These are phyloP conservation scores for Patella vulgata DNA, from an alignment of 1,140 invertebrate genomes.

Conservation along the genomic window DNA sequence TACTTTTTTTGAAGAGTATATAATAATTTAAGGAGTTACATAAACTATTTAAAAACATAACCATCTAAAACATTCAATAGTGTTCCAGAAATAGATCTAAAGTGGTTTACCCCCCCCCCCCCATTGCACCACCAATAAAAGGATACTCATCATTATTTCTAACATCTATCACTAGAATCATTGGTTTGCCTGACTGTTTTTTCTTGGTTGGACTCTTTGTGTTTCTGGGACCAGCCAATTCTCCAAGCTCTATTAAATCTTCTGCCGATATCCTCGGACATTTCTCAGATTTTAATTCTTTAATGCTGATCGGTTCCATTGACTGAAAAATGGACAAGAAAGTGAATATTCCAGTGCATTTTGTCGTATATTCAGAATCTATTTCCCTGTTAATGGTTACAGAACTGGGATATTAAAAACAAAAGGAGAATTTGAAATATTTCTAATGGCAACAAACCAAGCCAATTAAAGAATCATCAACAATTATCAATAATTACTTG, in stretches of 20 bases:
- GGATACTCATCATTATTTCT: conserved; percentile 77
- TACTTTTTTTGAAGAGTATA: too few species aligned
- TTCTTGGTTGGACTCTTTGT: conserved; percentile 59
- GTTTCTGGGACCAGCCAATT: conserved; percentile 53
- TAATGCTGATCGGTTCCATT: conserved; percentile 75
- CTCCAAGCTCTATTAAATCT: conserved; percentile 80
- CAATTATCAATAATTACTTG: too few species aligned
- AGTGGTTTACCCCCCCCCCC: too few species aligned
- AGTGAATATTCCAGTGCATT: not conserved
- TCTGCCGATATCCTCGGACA: conserved; percentile 85
- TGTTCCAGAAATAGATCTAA: too few species aligned
- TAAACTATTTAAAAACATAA: too few species aligned
- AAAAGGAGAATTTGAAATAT: not conserved
- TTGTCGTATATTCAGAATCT: not conserved
- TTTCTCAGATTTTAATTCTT: conserved; percentile 77
- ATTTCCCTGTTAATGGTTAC: not conserved
- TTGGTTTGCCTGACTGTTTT: conserved; percentile 71
- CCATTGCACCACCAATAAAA: too few species aligned
- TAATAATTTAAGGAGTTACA: too few species aligned
- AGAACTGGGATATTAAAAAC: not conserved
- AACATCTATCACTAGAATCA: conserved; percentile 78
- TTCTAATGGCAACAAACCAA: not conserved
- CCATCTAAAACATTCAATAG: too few species aligned
- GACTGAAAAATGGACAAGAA: conserved; percentile 72
- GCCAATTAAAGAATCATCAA: not conserved